Base-by-base conservation (phyloP, 1,140 invertebrate species). In the Camponotus vicinus region DNA sequence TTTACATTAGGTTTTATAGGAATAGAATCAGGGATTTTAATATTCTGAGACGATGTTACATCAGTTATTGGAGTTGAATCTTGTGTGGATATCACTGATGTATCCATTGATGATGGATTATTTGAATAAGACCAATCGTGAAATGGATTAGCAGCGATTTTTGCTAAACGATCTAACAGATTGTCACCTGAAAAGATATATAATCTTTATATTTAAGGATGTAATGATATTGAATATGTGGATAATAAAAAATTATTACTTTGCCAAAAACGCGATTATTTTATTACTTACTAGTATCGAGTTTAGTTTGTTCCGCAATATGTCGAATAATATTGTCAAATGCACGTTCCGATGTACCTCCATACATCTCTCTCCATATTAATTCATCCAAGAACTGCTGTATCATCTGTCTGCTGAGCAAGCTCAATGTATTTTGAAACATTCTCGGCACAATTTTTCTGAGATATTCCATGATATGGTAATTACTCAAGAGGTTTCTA, bases 371-470 rank as follows among this genome's bases (percentile, higher is more conserved):
- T 86, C 97, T 92, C 97, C 97, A 98, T 13, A 97, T 97, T 5
- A 99, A 94, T 93, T 99, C 98, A 92, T 98, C 98, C 59, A 99
- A 94, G 93, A 98, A 98, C 92, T 98, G 97, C 92, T 98, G 98
- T 91, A 98, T 98, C 93, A 98, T 97, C 93, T 97, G 97, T 69
- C 97, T 95, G 6, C 97, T 98, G 0, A 98, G 95, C 75, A 98
- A 94, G 27, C 97, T 98, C 8, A 98, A 93, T 0, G 98, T 98
- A 93, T 98, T 98, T 95, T 98, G 97, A 94, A 98, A 98, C 98
- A 98, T 98, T 92, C 98, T 96, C 0, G 98, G 98, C 5, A 98
- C 97, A 83, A 98, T 97, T 85, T 97, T 96, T 59, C 98, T 95
- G 55, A 98, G 93, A 93, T 98, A 98, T 76, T 98, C 97, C 98